Evolutionary conservation across 2,113 vertebrate species (phyloP).

Genomic region (Corythornis vintsioides): DNA sequence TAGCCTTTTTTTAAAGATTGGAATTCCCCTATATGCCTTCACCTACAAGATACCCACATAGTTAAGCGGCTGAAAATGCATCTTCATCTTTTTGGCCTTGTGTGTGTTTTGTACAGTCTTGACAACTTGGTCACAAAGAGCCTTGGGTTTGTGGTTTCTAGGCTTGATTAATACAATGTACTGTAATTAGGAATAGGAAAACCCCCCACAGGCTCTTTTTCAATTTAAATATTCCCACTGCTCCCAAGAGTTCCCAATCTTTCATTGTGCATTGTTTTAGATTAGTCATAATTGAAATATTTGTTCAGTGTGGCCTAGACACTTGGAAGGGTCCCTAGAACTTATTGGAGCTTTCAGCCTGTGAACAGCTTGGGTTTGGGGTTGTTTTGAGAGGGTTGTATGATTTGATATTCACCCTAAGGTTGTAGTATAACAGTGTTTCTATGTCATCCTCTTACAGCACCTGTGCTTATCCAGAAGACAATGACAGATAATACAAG

Average conservation of each 20-base stretch:
- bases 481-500: neutral
- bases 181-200: conserved; percentile 28
- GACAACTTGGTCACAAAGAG: neutral
- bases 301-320: neutral
- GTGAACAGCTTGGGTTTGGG: neutral
- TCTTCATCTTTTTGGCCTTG: neutral
- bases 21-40: neutral
- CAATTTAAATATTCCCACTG: conserved; percentile 26
- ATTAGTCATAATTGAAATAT: conserved; percentile 21
- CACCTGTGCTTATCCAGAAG: neutral
- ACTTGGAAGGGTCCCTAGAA: neutral
- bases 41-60: neutral
- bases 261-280: conserved; percentile 24
- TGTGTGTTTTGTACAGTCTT: neutral
- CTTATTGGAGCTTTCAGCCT: neutral
- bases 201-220: neutral
- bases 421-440: neutral
- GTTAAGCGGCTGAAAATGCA: neutral
- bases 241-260: neutral
- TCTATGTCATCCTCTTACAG: rapidly evolving
- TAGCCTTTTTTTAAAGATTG: neutral
- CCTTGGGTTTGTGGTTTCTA: conserved; percentile 4
- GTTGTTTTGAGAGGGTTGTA: neutral
- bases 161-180: conserved; percentile 9
- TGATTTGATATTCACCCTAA: neutral